Evolutionary conservation across 2,888 invertebrate species (phyloP).

Genomic region (Troilus luridus): DNA sequence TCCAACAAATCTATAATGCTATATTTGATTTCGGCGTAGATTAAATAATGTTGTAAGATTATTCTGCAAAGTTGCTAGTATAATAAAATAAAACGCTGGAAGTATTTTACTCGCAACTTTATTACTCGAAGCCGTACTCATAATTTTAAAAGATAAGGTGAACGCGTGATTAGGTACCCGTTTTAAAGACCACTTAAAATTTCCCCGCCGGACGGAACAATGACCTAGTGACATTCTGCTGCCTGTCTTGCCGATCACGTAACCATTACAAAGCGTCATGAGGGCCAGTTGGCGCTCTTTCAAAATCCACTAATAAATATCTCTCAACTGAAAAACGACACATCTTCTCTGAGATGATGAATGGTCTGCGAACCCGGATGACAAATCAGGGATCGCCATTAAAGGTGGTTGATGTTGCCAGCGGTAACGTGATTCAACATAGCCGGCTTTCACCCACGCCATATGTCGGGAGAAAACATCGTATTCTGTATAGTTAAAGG

Average conservation of each 20-base stretch:
- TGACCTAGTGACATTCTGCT: constrained; percentile 12
- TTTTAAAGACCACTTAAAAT: neutral
- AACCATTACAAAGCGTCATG: neutral
- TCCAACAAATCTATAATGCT: too few species aligned
- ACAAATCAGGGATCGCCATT: constrained; percentile 5
- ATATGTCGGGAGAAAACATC: constrained; percentile 23
- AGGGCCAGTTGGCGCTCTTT: constrained; percentile 13
- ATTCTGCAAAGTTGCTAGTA: too few species aligned
- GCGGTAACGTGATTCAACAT: neutral
- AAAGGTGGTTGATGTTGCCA: constrained; percentile 9
- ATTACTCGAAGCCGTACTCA: too few species aligned
- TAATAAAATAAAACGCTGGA: too few species aligned
- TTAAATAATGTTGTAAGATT: too few species aligned
- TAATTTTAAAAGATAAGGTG: neutral
- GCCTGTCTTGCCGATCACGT: neutral
- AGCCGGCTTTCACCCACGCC: constrained; percentile 47
- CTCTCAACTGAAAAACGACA: neutral
- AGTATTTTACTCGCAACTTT: too few species aligned
- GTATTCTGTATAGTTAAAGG: neutral
- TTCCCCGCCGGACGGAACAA: neutral
- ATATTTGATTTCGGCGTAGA: too few species aligned
- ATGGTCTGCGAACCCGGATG: constrained; percentile 20
- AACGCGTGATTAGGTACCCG: neutral
- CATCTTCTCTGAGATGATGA: neutral
- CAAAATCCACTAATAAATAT: constrained; percentile 11